A percentile compares a stretch with the other conserved stretches of the same genome.
These are phyloP conservation scores for Sebastes kiyomatsui DNA, from an alignment of 2,797 vertebrate species.

Conservation along the genomic window DNA sequence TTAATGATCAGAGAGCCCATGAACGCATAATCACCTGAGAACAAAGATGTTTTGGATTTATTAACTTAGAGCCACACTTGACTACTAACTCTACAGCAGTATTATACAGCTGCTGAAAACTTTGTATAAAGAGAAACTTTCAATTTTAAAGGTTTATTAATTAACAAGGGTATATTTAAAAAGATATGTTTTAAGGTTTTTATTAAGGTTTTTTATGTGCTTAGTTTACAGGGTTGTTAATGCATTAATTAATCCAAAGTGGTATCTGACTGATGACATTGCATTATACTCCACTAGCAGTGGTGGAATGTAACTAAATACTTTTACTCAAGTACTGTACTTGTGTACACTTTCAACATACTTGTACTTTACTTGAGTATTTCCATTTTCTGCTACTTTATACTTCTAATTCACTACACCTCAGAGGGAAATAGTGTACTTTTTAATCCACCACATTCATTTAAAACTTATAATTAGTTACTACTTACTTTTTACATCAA, in stretches of 20 bases:
- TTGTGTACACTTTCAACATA: no score
- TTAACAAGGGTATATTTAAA: neutral
- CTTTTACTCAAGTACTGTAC: no score
- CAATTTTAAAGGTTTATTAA: neutral
- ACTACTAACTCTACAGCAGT: neutral
- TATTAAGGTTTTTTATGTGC: neutral
- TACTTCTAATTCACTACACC: no score
- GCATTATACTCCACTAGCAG: neutral
- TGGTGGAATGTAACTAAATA: no score
- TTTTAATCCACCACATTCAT: accelerated
- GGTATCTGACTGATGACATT: neutral
- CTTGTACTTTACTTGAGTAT: no score
- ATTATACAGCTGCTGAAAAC: neutral
- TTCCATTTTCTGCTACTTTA: no score
- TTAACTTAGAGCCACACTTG: neutral
- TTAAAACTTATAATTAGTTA: no score
- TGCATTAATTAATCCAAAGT: neutral
- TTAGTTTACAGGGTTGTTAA: neutral
- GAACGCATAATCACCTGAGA: slow-evolving; percentile 92
- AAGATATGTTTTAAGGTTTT: neutral
- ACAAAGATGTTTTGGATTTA: slow-evolving; percentile 51
- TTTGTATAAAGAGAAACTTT: neutral
- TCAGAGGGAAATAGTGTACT: no score
- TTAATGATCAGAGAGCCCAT: slow-evolving; percentile 96
- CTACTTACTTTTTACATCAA: no score